Conservation (phyloP, 2,797 vertebrate species). For the Linurgus olivaceus region DNA sequence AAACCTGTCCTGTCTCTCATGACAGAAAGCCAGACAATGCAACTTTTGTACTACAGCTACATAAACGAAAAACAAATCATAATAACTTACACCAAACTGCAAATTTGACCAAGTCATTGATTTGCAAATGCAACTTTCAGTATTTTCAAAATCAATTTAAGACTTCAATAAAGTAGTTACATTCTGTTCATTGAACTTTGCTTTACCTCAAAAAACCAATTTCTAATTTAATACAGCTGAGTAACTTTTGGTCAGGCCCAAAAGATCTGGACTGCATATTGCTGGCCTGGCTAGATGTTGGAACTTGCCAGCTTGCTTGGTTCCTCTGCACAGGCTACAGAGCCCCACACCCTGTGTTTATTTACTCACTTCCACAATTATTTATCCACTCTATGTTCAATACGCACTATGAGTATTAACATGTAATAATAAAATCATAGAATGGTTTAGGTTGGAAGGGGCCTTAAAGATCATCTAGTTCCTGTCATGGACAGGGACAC, state of each 20-base stretch:
- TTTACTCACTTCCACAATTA: neutral
- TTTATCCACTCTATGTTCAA: neutral
- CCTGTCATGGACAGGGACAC: neutral
- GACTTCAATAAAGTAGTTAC: neutral
- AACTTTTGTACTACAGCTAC: neutral
- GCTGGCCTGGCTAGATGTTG: neutral
- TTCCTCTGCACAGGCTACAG: neutral
- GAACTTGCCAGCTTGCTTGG: neutral
- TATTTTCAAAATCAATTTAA: neutral
- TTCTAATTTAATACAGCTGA: neutral
- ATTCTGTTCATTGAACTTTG: neutral
- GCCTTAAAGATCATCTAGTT: neutral
- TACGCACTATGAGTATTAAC: neutral
- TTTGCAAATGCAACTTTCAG: neutral
- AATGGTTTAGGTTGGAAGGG: neutral
- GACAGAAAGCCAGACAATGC: neutral
- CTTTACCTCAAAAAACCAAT: neutral
- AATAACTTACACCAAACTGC: neutral
- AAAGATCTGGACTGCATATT: neutral
- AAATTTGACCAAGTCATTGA: neutral
- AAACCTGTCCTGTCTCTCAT: neutral
- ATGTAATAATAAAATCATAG: neutral
- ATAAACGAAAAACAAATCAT: neutral
- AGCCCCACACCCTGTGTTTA: neutral
- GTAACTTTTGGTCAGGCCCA: neutral